Evolutionary conservation across 2,888 invertebrate genomes (phyloP), one percentile per base, ranked within the genome.

Genomic region (Epistrophella euchroma): DNA sequence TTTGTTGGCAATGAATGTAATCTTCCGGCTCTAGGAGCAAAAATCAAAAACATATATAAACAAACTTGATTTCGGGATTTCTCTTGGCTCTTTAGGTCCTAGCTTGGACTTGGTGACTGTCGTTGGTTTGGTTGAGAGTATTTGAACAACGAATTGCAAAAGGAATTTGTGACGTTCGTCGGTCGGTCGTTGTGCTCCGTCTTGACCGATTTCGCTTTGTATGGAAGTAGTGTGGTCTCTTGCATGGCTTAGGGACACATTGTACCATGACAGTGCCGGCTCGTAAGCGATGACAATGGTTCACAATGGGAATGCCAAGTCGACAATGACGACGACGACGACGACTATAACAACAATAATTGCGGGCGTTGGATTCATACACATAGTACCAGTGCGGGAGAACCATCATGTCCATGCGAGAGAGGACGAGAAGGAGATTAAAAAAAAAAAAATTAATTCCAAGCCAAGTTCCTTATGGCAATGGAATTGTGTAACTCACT

Each of bases 291-390:
- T 77, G 82, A 86, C 86, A 86, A 86, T 70, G 56, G 73, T 73
- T 78, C 70, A 82, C 77, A 86, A 86, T 82, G 86, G 86, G 56
- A 78, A 81, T 86, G 74, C 64, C 82, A 78, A 86, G 78, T 74
- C 71, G 70, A 86, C 81, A 86, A 86, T 74, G 73, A 86, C 80
- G 71, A 64, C 56, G 55, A 56, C 75, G 60, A 72, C 28, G 55
- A 71, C 32, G 32, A 32, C 32, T 2, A 25, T 32, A 7, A 11
- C 75, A n/a, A n/a, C 32, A 58, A 76, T 56, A 60, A 56, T 70
- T 32, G 82, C 74, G 78, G 86, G 74, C 71, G 86, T 77, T 79
- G 52, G 19, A 32, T 43, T 52, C 45, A 37, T 50, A 66, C 35
- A 52, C 19, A 17, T 50, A 76, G 22, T 35, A 35, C 11, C 4